These are phyloP conservation scores for Drosophila virilis DNA, from an alignment of 1,140 invertebrate genomes.

Conservation along the genomic window DNA sequence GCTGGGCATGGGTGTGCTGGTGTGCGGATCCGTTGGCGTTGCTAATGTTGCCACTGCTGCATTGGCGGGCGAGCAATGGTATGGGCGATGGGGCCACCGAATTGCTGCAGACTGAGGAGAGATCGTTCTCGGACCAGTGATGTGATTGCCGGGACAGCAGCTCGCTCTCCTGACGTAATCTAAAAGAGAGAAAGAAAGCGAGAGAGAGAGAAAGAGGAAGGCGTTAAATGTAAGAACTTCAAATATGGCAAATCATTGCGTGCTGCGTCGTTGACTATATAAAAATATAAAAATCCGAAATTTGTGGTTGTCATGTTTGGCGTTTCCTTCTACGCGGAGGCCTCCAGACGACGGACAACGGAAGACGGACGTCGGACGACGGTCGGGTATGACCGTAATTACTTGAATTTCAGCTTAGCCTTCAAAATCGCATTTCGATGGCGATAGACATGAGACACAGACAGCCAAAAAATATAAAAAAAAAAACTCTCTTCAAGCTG, in stretches of 20 bases:
- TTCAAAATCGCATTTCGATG: constrained; percentile 59
- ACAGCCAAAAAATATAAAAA: constrained; percentile 1
- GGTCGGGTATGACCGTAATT: constrained; percentile 50
- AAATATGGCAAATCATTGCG: constrained; percentile 71
- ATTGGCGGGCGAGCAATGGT: constrained; percentile 59
- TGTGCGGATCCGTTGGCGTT: constrained; percentile 40
- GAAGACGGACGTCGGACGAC: background rate
- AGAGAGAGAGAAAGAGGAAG: background rate
- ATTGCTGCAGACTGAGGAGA: constrained; percentile 79
- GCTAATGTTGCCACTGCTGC: constrained; percentile 50
- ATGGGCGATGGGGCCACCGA: constrained; percentile 79
- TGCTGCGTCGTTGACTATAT: constrained; percentile 55
- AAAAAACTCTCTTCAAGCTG: constrained; percentile 41
- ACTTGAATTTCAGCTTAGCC: constrained; percentile 55
- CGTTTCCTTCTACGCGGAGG: constrained; percentile 40
- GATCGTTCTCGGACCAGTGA: constrained; percentile 85
- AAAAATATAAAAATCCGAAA: constrained; percentile 40
- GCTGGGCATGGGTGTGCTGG: constrained; percentile 34
- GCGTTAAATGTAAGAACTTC: background rate
- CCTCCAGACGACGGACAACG: constrained; percentile 14
- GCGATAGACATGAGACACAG: constrained; percentile 34
- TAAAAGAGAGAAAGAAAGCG: constrained; percentile 33
- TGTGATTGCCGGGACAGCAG: constrained; percentile 82
- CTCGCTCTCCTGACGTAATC: constrained; percentile 84
- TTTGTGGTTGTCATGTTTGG: constrained; percentile 45